Conservation (phyloP, 2,888 invertebrate species). For the Carterocephalus palaemon region DNA sequence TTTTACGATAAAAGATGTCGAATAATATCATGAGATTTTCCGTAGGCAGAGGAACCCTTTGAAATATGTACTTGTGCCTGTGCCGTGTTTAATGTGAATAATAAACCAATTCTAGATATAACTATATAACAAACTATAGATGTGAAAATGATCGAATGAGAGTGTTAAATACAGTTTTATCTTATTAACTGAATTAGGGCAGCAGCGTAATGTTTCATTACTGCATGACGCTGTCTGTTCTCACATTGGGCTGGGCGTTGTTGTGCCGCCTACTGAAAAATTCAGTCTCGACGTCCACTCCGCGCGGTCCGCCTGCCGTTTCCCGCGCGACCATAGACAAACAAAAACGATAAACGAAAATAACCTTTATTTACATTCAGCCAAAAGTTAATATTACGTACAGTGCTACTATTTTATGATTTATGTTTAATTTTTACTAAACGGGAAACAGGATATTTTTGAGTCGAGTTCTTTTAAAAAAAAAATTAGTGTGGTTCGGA, state of each 20-base stretch:
- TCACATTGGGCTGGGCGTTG: slow-evolving; percentile 54
- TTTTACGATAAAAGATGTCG: too few species aligned
- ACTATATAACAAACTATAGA: too few species aligned
- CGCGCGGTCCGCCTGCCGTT: slow-evolving; percentile 78
- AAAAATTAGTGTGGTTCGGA: slow-evolving; percentile 55
- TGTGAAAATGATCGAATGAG: slow-evolving; percentile 15
- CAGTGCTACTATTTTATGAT: slow-evolving; percentile 25
- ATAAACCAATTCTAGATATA: too few species aligned
- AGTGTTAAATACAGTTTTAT: slow-evolving; percentile 16
- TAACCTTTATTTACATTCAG: slow-evolving; percentile 39
- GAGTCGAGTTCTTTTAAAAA: slow-evolving; percentile 36
- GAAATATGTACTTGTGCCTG: too few species aligned
- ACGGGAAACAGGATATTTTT: slow-evolving; percentile 44
- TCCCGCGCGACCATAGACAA: slow-evolving; percentile 43
- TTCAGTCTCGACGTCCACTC: slow-evolving; percentile 77
- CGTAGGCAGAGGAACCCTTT: too few species aligned
- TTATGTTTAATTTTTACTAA: slow-evolving; percentile 38
- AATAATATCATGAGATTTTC: too few species aligned
- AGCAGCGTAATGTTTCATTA: slow-evolving; percentile 45
- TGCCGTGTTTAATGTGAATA: too few species aligned
- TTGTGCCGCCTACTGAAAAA: slow-evolving; percentile 66
- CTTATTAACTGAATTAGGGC: slow-evolving; percentile 33
- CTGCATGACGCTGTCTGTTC: slow-evolving; percentile 55
- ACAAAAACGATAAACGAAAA: slow-evolving; percentile 41
- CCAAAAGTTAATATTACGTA: slow-evolving; percentile 30